Percentiles rank a stretch among this genome's conserved stretches.
These are phyloP conservation scores for Diaperis boleti DNA, from an alignment of 2,888 invertebrate genomes.

Conservation along the genomic window DNA sequence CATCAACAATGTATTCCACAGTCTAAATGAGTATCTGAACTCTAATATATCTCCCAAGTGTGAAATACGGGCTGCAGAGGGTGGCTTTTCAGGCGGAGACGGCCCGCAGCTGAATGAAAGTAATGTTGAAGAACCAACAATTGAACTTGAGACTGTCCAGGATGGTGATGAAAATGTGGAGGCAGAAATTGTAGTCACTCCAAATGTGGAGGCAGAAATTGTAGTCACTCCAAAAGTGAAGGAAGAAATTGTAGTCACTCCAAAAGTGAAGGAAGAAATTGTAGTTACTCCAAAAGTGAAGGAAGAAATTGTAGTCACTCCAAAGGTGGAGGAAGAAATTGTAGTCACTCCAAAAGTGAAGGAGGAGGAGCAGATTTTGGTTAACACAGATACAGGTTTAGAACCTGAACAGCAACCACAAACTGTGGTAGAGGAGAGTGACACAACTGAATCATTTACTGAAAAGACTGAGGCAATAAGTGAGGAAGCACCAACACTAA, in stretches of 20 bases:
- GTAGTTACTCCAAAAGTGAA: no score
- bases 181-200: not conserved
- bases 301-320: no score
- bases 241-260: no score
- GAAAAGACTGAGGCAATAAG: not conserved
- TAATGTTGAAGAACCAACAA: not conserved
- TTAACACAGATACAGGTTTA: not conserved
- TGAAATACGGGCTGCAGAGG: conserved; percentile 43
- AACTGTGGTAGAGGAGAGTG: conserved; percentile 18
- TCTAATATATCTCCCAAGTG: conserved; percentile 59
- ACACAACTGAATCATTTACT: conserved; percentile 1
- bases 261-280: no score
- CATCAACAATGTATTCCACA: conserved; percentile 75
- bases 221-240: no score
- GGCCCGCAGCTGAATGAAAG: not conserved
- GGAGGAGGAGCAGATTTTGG: conserved; percentile 1
- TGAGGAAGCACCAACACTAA: not conserved
- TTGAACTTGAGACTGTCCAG: not conserved
- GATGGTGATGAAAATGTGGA: not conserved
- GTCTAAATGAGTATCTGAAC: conserved; percentile 73
- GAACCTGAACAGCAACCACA: conserved; percentile 16
- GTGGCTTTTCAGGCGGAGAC: conserved; percentile 10
- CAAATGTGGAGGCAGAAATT: not conserved
- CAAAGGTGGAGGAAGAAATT: no score
- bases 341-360: no score